Conservation (phyloP, 2,888 invertebrate genomes). For the Arge pagana region DNA sequence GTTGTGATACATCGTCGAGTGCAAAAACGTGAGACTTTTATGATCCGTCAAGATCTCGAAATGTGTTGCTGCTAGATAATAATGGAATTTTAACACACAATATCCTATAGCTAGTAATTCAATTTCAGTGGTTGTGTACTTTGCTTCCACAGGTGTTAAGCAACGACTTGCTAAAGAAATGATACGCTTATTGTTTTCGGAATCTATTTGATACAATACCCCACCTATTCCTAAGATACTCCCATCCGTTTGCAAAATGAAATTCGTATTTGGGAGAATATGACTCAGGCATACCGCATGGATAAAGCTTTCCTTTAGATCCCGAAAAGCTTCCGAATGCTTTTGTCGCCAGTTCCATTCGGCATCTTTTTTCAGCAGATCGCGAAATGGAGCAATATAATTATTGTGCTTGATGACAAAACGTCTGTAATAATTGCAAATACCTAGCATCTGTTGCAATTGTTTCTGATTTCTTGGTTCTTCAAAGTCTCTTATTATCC, state of each 20-base stretch:
- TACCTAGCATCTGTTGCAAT: constrained; percentile 25
- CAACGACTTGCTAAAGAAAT: constrained; percentile 32
- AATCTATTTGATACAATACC: constrained; percentile 14
- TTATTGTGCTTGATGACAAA: neutral
- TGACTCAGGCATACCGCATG: constrained; percentile 13
- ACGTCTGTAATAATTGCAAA: neutral
- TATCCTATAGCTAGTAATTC: constrained; percentile 33
- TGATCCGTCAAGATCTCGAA: constrained; percentile 36
- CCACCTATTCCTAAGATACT: constrained; percentile 22
- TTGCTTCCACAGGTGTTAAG: constrained; percentile 24
- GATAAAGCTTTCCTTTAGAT: constrained; percentile 14
- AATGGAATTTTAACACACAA: constrained; percentile 33
- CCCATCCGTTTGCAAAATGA: constrained; percentile 20
- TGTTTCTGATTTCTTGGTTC: constrained; percentile 33
- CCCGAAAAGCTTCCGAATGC: constrained; percentile 9
- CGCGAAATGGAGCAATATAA: constrained; percentile 2
- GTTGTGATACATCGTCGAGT: constrained; percentile 32
- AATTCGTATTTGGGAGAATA: neutral
- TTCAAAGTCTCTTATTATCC: constrained; percentile 33
- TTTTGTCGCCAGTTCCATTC: constrained; percentile 14
- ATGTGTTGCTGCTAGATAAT: constrained; percentile 30
- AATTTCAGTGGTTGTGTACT: constrained; percentile 33
- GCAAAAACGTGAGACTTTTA: constrained; percentile 33
- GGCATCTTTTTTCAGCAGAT: constrained; percentile 6
- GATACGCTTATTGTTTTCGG: constrained; percentile 4